Evolutionary conservation across 2,797 vertebrate species (phyloP), one percentile per base, ranked within the genome.

Genomic region (Megaceryle alcyon): DNA sequence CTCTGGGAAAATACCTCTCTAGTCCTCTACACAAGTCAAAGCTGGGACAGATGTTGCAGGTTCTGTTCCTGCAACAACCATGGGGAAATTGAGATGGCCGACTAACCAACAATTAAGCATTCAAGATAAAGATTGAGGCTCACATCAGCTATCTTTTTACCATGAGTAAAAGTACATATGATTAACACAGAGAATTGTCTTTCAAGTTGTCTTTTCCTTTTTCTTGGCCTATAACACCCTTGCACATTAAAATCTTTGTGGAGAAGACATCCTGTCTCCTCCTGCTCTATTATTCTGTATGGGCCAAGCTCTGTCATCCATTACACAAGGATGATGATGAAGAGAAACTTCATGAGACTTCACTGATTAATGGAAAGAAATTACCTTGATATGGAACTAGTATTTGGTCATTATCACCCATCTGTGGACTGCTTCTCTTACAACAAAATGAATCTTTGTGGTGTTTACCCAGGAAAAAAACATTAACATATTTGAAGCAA

Each of bases 291-390:
- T 28, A 49, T 16, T 92, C n/a, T 39, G 5, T 35, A 53, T 3
- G 15, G 64, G 23, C 23, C 94, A 83, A 53, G 33, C 19, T 41
- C 88, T 80, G 71, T 88, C 88, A 65, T 26, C n/a, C 49, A 61
- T 19, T 21, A 64, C 33, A 49, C 26, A 54, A 66, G 59, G 51
- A 66, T 14, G 23, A 63, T 5, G 54, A 79, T 14, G 26, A 65
- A 25, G 25, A 46, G 25, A 87, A 91, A 83, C 21, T 64, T 78
- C 21, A 56, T 0, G 7, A 66, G 53, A 53, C 12, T 69, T 70
- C 43, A 41, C 0, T 29, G 11, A 53, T 39, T 46, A 85, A 64
- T 77, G 37, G 35, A 64, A 89, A 72, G 26, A 65, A 94, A 77
- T 61, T 37, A 77, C 5, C 10, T 59, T 15, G 19, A 29, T 68